Base-by-base conservation (phyloP, 2,113 vertebrate genomes). In the Ranitomeya imitator region DNA sequence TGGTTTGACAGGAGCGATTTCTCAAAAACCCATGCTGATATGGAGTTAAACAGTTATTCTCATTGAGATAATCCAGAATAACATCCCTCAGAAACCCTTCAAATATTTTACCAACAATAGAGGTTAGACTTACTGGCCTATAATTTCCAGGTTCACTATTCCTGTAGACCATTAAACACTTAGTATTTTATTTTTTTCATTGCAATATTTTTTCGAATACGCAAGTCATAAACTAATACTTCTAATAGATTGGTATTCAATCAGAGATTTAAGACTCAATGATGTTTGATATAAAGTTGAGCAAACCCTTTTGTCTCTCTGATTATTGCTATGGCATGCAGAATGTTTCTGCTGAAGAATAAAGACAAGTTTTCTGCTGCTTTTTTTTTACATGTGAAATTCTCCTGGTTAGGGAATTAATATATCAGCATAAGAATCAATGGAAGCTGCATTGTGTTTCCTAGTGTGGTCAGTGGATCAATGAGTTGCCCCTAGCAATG, bases 391-490 rank as follows among this genome's bases (percentile, higher is more conserved):
- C 71, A 61, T 86, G 51, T 57, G 79, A 86, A 86, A 63, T 63
- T 60, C 85, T 86, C 78, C 71, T 74, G 71, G 84, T 85, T 76
- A 60, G 84, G 84, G 84, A 71, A 85, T 85, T 85, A 59, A 73
- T 26, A 85, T 60, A 85, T 86, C 85, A 86, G 85, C 73, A 78
- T 52, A 78, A 86, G 57, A 74, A 86, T 86, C 85, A 79, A 86
- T 86, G 79, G 74, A 63, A 78, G 45, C 31, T 86, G 74, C 74
- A 60, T 78, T 79, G 85, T 79, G 85, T 26, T 86, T 86, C 73
- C 74, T 86, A 86, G 74, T 78, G 77, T 86, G 85, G 85, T 79
- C 85, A 86, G 74, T 79, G 59, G 74, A 86, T 86, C 85, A 79
- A 86, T 86, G 55, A 79, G 74, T 65, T 86, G 74, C 85, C 85